phyloP scores from a whole-genome alignment of 2,797 vertebrate species.

The Lagocephalus sceleratus region DNA sequence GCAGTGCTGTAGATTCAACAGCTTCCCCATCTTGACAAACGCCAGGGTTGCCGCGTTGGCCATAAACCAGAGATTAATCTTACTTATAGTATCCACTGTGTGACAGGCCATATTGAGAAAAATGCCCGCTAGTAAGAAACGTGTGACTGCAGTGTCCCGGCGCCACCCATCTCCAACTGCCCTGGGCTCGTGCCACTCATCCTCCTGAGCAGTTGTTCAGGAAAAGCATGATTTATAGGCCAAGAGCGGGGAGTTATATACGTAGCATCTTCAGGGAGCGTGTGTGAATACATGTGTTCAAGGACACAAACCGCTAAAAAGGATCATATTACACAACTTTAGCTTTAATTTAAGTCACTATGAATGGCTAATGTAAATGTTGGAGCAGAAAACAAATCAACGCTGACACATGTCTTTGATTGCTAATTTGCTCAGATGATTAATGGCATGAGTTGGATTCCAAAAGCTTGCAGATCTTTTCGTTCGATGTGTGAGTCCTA shows the following conservation, averaged over 20 bases:
- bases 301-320: not conserved
- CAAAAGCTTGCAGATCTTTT: constrained; percentile 60
- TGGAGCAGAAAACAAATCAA: constrained; percentile 12
- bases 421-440: constrained; percentile 63
- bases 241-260: constrained; percentile 49
- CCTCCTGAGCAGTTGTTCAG: constrained; percentile 48
- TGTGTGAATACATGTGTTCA: constrained; percentile 18
- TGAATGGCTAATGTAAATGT: too few relatives aligned
- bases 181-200: constrained; percentile 49
- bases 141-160: constrained; percentile 15
- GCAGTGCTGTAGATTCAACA: constrained; percentile 2
- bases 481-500: constrained; percentile 58
- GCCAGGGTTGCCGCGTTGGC: constrained; percentile 61
- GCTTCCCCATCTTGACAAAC: constrained; percentile 60
- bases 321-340: too few relatives aligned
- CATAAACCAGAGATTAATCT: constrained; percentile 69
- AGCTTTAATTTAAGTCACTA: too few relatives aligned
- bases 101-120: constrained; percentile 77
- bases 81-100: constrained; percentile 56
- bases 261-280: constrained; percentile 19
- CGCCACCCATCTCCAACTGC: constrained; percentile 41
- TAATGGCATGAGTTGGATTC: constrained; percentile 49
- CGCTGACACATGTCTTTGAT: constrained; percentile 27
- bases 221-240: constrained; percentile 70
- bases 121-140: constrained; percentile 65